These are phyloP conservation scores for Cecropterus lyciades DNA, from an alignment of 1,140 invertebrate genomes.

Conservation along the genomic window DNA sequence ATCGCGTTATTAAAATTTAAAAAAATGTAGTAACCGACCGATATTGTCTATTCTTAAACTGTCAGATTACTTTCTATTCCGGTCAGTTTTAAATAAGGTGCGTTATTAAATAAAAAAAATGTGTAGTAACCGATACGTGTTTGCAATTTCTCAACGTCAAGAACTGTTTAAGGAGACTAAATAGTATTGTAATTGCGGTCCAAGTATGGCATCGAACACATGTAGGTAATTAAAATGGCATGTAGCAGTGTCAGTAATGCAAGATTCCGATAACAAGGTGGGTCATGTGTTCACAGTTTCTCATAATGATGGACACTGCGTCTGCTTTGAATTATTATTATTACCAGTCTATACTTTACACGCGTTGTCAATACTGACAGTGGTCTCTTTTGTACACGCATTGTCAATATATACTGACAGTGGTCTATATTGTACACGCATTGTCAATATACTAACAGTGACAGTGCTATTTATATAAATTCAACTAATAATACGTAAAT, in stretches of 20 bases:
- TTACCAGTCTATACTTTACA: no score
- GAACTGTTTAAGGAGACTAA: conserved; percentile 18
- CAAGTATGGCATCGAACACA: conserved; percentile 29
- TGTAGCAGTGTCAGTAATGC: conserved; percentile 20
- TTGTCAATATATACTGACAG: no score
- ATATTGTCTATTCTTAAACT: no score
- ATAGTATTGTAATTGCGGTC: conserved; percentile 30
- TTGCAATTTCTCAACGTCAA: conserved; percentile 25
- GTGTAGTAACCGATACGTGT: conserved; percentile 9
- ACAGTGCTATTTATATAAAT: no score
- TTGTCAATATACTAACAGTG: no score
- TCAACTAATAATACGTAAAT: no score
- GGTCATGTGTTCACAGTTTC: conserved; percentile 12
- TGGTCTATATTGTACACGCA: no score
- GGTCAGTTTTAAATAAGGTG: conserved; percentile 4
- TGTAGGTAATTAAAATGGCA: conserved; percentile 33
- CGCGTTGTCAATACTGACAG: no score
- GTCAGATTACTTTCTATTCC: background rate
- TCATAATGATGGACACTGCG: background rate
- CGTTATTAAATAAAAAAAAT: conserved; percentile 7
- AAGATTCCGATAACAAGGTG: conserved; percentile 24
- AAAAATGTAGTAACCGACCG: no score
- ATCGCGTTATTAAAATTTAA: no score
- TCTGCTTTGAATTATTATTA: no score
- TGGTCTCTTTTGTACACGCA: no score